These are phyloP conservation scores for Zaprionus capensis DNA, from an alignment of 1,140 invertebrate genomes.

Conservation along the genomic window DNA sequence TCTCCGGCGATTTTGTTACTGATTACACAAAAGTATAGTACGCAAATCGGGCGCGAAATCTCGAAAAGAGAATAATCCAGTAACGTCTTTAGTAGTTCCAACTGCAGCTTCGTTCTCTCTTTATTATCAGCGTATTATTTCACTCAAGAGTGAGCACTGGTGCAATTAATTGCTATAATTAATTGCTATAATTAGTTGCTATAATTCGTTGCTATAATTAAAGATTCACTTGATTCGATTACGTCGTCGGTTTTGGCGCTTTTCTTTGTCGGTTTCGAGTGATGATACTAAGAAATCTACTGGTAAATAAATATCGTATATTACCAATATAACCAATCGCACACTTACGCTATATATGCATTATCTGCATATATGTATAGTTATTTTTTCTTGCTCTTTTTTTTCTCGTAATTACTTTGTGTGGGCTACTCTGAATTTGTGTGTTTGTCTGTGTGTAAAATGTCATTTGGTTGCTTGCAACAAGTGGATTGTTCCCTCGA, in stretches of 20 bases:
- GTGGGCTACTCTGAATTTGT: not conserved
- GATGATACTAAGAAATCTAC: constrained; percentile 66
- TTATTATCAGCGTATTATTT: no score
- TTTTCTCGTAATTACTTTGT: constrained; percentile 25
- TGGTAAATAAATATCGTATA: constrained; percentile 70
- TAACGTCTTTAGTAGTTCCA: no score
- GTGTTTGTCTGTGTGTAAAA: constrained; percentile 10
- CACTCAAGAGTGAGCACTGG: no score
- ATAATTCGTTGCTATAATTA: no score
- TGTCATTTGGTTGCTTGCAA: constrained; percentile 39
- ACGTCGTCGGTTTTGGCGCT: not conserved
- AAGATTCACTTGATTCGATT: not conserved
- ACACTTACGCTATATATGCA: no score
- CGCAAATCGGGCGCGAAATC: not conserved
- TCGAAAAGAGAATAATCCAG: no score
- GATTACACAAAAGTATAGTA: not conserved
- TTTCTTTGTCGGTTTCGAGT: not conserved
- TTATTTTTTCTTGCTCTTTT: not conserved
- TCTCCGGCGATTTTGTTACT: not conserved
- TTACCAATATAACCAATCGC: no score
- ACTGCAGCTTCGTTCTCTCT: no score
- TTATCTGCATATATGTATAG: no score
- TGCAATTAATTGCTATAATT: no score
- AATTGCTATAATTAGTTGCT: no score
- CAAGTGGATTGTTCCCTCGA: constrained; percentile 39